A percentile compares a stretch with the other conserved stretches of the same genome.
phyloP scores from a whole-genome alignment of 2,113 vertebrate genomes.

The Nannospalax galili region DNA sequence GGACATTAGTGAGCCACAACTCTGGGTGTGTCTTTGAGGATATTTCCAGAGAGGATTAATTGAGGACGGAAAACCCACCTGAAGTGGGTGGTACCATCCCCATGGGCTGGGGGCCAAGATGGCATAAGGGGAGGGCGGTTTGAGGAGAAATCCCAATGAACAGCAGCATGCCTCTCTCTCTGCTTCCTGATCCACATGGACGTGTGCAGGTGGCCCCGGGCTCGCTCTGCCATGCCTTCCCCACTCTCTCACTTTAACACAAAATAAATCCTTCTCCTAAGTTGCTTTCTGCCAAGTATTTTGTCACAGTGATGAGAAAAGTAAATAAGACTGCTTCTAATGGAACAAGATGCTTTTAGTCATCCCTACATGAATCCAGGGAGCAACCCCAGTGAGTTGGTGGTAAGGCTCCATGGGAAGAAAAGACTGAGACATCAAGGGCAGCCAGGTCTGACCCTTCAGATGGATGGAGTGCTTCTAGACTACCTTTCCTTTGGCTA shows the following conservation, averaged over 20 bases:
- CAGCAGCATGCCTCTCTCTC: background rate
- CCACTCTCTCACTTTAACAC: too few species aligned
- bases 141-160: too few species aligned
- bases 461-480: background rate
- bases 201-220: rapidly evolving
- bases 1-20: background rate
- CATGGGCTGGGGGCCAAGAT: background rate
- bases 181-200: too few species aligned
- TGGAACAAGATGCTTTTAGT: background rate
- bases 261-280: background rate
- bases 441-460: background rate
- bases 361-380: background rate
- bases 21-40: background rate
- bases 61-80: background rate
- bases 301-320: background rate
- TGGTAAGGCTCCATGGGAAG: background rate
- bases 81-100: background rate
- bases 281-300: background rate
- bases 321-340: background rate
- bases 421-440: background rate
- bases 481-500: background rate
- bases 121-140: too few species aligned
- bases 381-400: background rate
- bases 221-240: background rate
- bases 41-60: background rate